Conservation (phyloP, 1,140 invertebrate species). For the Lutraria rhynchaena region DNA sequence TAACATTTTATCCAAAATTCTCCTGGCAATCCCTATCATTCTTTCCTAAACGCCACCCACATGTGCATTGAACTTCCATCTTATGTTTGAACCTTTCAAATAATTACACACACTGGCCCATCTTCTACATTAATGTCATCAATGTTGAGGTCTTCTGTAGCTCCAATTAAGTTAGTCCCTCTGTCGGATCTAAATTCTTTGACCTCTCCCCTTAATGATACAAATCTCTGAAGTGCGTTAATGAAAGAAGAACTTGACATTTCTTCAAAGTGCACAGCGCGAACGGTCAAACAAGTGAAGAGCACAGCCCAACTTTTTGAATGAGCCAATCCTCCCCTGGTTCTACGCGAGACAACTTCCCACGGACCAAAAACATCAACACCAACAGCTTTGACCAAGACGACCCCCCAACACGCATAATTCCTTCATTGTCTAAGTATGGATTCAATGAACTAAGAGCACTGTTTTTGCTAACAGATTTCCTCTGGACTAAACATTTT, state of each 20-base stretch:
- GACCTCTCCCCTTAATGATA: constrained; percentile 57
- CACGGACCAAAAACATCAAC: too few species aligned
- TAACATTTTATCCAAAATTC: constrained; percentile 52
- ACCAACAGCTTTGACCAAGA: constrained; percentile 17
- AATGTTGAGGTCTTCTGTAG: constrained; percentile 10
- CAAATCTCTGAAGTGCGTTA: constrained; percentile 59
- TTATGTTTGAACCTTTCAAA: not conserved
- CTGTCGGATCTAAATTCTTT: constrained; percentile 55
- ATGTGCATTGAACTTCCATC: constrained; percentile 22
- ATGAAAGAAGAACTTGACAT: constrained; percentile 60
- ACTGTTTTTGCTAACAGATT: constrained; percentile 1
- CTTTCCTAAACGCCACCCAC: constrained; percentile 54
- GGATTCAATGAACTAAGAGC: constrained; percentile 29
- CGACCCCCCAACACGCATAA: constrained; percentile 34
- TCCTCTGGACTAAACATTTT: not conserved
- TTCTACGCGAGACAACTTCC: not conserved
- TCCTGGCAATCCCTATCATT: constrained; percentile 48
- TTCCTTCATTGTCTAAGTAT: constrained; percentile 11
- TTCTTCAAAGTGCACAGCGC: constrained; percentile 38
- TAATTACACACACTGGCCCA: not conserved
- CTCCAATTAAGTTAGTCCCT: constrained; percentile 66
- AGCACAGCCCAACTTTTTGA: constrained; percentile 34
- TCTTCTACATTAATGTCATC: constrained; percentile 27
- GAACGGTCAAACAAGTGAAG: constrained; percentile 21
- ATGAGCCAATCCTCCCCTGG: not conserved